Evolutionary conservation across 1,140 invertebrate species (phyloP), one percentile per base, ranked within the genome.

Genomic region (Gonatopus flavifemur): DNA sequence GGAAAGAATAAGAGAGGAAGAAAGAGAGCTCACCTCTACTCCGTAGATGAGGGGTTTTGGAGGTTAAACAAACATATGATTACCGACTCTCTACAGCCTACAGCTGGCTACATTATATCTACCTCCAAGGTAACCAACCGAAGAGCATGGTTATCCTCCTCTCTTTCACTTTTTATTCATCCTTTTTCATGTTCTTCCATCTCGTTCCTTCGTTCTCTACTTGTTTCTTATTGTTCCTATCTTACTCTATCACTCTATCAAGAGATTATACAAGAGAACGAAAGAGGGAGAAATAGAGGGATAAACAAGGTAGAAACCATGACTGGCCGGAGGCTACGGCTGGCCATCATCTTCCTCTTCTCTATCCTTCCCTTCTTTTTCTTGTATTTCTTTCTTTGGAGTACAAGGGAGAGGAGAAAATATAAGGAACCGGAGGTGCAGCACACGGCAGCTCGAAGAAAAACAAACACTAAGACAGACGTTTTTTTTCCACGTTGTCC

Each of bases 51-150:
- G 71, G 68, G 76, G 74, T 75, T 77, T 74, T 64, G 70, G 67
- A 76, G 74, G 74, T 78, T 78, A 78, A 77, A 78, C 76, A 78
- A 78, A 77, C 76, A 78, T 78, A 67, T 76, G 76, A 78, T 78
- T 78, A 78, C 74, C 69, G 67, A 62, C 66, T 73, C 69, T 70
- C 73, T 76, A 76, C 75, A 77, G 70, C 71, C 73, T 76, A 76
- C 75, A 77, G 74, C 73, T 76, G 73, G 73, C 72, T 71, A 72
- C 72, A 70, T 75, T 75, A 70, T 75, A 71, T 70, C 72, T 68
- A 52, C 67, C 70, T 69, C 67, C 69, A 66, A 72, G 68, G 66
- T 67, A 68, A 65, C 59, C 57, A 61, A 66, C 55, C 55, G 47
- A n/a, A n/a, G n/a, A n/a, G n/a, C n/a, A n/a, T n/a, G 28, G 35